These are phyloP conservation scores for Bovichtus variegatus DNA, from an alignment of 2,797 vertebrate genomes.

Conservation along the genomic window DNA sequence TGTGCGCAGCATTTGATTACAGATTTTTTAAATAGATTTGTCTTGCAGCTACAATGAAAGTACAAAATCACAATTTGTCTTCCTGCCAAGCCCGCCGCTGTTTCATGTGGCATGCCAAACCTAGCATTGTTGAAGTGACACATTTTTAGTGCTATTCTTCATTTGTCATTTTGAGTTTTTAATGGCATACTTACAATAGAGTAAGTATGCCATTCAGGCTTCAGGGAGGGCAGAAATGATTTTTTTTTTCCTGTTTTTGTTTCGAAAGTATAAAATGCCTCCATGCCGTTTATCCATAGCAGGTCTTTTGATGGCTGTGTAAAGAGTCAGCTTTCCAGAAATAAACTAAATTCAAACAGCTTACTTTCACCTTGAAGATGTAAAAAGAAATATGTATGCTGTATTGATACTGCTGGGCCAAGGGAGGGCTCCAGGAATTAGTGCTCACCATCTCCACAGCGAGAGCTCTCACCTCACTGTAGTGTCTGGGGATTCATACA, in stretches of 20 bases:
- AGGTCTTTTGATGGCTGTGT: slow-evolving; percentile 32
- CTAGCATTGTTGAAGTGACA: slow-evolving; percentile 6
- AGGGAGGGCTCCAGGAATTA: slow-evolving; percentile 64
- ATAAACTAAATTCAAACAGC: slow-evolving; percentile 56
- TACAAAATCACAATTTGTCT: slow-evolving; percentile 23
- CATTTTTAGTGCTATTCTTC: slow-evolving; percentile 21
- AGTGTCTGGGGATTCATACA: slow-evolving; percentile 61
- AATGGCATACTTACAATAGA: slow-evolving; percentile 48
- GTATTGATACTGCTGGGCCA: slow-evolving; percentile 56
- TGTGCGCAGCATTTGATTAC: slow-evolving; percentile 16
- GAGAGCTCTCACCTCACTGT: slow-evolving; percentile 66
- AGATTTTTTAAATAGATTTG: slow-evolving; percentile 12
- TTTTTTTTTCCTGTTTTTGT: slow-evolving; percentile 27
- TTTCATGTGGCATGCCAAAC: slow-evolving; percentile 15
- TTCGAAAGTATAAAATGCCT: slow-evolving; percentile 29
- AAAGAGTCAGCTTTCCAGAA: slow-evolving; percentile 37
- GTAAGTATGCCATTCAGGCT: no score
- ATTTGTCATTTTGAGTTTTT: slow-evolving; percentile 44
- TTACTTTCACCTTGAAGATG: slow-evolving; percentile 56
- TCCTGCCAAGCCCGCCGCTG: background rate
- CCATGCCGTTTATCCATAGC: slow-evolving; percentile 11
- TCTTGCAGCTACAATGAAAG: slow-evolving; percentile 21
- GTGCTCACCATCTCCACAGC: slow-evolving; percentile 53
- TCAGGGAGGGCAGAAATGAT: background rate
- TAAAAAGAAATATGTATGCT: slow-evolving; percentile 25